phyloP scores from a whole-genome alignment of 2,113 vertebrate genomes.

The Ardeotis arabs region DNA sequence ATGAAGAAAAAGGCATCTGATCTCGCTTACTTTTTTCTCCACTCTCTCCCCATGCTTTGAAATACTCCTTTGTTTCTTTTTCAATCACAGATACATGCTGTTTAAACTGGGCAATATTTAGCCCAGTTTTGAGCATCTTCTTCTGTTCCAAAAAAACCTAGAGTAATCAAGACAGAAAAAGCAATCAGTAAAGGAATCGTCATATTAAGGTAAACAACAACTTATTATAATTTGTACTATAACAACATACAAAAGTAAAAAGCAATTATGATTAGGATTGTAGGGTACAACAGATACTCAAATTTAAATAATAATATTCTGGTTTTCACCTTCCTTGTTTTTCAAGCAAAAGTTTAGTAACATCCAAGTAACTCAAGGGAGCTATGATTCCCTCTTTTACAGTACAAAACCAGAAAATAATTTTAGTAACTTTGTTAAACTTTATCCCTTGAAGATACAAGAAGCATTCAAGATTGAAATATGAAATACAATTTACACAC shows the following conservation, averaged over 20 bases:
- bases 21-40: slow-evolving; percentile 88
- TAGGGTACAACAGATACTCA: not conserved
- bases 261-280: not conserved
- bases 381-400: not conserved
- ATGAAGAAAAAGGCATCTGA: not conserved
- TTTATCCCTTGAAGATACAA: not conserved
- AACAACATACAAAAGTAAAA: not conserved
- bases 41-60: slow-evolving; percentile 90
- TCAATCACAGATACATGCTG: slow-evolving; percentile 90
- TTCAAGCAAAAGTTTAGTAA: not conserved
- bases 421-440: not conserved
- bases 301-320: not conserved
- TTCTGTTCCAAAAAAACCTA: slow-evolving; percentile 98
- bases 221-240: not conserved
- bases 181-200: not conserved
- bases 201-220: not conserved
- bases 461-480: not conserved
- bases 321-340: not conserved
- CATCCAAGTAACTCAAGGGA: not conserved
- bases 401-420: not conserved
- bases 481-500: not conserved
- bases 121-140: slow-evolving; percentile 95
- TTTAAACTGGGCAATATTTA: slow-evolving; percentile 91
- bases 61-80: slow-evolving; percentile 91
- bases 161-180: not conserved